Evolutionary conservation across 2,113 vertebrate species (phyloP), one percentile per base, ranked within the genome.

Genomic region (Grammomys dolichurus): DNA sequence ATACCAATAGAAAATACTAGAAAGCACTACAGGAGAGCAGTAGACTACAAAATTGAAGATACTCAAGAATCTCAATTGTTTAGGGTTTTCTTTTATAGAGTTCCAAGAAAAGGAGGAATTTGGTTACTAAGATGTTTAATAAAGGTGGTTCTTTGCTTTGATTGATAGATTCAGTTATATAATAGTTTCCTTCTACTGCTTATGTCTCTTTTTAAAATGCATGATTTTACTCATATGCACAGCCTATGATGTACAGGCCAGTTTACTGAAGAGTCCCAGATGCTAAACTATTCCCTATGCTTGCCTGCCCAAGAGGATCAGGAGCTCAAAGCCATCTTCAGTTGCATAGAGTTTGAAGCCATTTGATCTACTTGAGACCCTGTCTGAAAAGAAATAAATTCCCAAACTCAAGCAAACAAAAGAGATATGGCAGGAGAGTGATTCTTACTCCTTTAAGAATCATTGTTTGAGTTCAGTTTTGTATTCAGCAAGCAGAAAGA

Each of bases 401-500:
- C 20, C 54, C 26, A n/a, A 56, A 40, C 4, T n/a, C 33, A 82
- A 60, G 22, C 17, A 60, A 63, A 40, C 6, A 84, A 43, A 87
- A 46, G 5, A 58, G 31, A 8, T 76, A 56, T 26, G 60, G 75
- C 16, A 8, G 40, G 60, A 20, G 86, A 3, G 7, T 4, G 13
- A 89, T 60, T 87, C 76, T 91, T 56, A 70, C n/a, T 94, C 69
- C 73, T 16, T 93, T 81, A 92, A 90, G 56, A 28, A 7, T 36
- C 51, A 43, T 31, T 73, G n/a, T 95, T 94, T 88, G 76, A 46
- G 80, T 90, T 88, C 40, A 46, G 5, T 60, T 95, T 90, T 75
- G 1, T 81, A 54, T 73, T 92, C 75, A 60, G 24, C 24, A 87
- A 65, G 13, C 48, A 67, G 36, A 88, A 95, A 77, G 43, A 76